Evolutionary conservation across 2,113 vertebrate genomes (phyloP).

Genomic region (Bothrops jararaca): DNA sequence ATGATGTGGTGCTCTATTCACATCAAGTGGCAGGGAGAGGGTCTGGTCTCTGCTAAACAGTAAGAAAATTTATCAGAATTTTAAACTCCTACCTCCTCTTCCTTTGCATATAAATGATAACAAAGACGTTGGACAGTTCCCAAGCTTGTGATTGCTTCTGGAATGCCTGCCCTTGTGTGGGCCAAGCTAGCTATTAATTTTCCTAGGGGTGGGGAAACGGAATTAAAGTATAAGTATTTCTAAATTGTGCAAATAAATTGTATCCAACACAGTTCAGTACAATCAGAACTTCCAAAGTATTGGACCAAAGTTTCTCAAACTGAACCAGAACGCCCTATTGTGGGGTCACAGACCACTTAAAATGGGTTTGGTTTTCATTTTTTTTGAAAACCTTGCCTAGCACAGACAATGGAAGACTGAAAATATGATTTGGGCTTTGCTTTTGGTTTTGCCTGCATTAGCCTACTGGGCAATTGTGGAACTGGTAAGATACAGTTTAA

Average conservation of each 20-base stretch:
- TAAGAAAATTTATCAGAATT: background rate
- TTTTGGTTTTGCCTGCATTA: background rate
- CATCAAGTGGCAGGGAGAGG: background rate
- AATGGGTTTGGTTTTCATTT: background rate
- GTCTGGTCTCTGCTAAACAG: background rate
- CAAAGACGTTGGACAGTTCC: conserved; percentile 69
- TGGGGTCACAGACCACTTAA: background rate
- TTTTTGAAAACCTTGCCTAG: background rate
- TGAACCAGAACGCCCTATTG: background rate
- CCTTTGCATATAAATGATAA: conserved; percentile 65
- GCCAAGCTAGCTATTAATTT: conserved; percentile 71
- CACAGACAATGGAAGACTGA: background rate
- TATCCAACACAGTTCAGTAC: background rate
- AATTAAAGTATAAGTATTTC: background rate
- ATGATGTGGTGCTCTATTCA: background rate
- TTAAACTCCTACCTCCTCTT: conserved; percentile 69
- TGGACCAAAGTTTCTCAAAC: background rate
- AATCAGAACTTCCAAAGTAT: background rate
- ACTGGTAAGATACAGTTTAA: background rate
- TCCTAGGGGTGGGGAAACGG: conserved; percentile 53
- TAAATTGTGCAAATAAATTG: background rate
- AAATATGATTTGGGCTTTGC: background rate
- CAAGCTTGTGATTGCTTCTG: conserved; percentile 69
- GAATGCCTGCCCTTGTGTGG: conserved; percentile 71
- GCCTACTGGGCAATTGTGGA: background rate